These are phyloP conservation scores for Iguana delicatissima DNA, from an alignment of 2,797 vertebrate species.

Conservation along the genomic window DNA sequence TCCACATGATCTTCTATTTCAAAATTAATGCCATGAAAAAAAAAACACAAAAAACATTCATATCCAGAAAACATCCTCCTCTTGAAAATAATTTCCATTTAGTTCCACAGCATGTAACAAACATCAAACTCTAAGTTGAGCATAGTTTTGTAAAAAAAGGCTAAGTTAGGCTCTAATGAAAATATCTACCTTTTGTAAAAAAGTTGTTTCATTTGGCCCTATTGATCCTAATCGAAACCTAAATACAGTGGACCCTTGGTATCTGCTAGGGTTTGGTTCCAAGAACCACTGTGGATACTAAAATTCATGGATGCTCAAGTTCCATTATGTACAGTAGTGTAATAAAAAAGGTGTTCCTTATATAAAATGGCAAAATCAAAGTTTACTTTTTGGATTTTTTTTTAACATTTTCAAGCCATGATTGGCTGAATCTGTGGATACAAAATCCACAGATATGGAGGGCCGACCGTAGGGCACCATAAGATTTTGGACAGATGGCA, in stretches of 20 bases:
- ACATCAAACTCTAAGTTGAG: slow-evolving; percentile 67
- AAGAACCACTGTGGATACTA: too few relatives aligned
- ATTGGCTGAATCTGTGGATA: too few relatives aligned
- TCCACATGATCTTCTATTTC: slow-evolving; percentile 61
- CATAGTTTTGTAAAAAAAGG: neutral
- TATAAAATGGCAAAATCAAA: too few relatives aligned
- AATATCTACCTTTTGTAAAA: neutral
- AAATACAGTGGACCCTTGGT: neutral
- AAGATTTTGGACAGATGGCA: slow-evolving; percentile 15
- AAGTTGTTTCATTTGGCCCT: neutral
- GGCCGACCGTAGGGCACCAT: neutral
- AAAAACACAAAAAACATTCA: slow-evolving; percentile 66
- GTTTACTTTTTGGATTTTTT: too few relatives aligned
- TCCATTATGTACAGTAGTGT: too few relatives aligned
- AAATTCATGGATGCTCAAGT: too few relatives aligned
- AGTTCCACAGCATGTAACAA: slow-evolving; percentile 65
- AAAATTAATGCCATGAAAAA: slow-evolving; percentile 68
- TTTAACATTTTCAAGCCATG: too few relatives aligned
- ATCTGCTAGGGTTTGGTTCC: too few relatives aligned
- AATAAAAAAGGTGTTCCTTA: too few relatives aligned
- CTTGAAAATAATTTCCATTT: slow-evolving; percentile 69
- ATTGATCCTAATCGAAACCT: slow-evolving; percentile 16
- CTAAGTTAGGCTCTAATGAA: neutral
- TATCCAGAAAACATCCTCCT: slow-evolving; percentile 34
- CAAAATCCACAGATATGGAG: too few relatives aligned